Percentiles rank a stretch among this genome's conserved stretches.
These are phyloP conservation scores for Seladonia tumulorum DNA, from an alignment of 2,888 invertebrate species.

Conservation along the genomic window DNA sequence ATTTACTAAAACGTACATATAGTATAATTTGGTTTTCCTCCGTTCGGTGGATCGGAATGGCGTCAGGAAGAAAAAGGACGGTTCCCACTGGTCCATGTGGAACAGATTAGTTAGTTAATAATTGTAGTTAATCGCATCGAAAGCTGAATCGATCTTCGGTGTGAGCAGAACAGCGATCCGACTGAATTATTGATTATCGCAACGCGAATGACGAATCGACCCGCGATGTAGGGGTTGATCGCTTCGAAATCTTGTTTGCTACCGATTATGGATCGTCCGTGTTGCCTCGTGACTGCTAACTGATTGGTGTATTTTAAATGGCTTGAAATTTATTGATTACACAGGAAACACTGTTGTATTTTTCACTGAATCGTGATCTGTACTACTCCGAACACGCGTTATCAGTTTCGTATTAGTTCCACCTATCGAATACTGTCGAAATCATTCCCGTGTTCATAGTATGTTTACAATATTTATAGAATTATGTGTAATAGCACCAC, in stretches of 20 bases:
- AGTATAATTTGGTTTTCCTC: neutral
- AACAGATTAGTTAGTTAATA: conserved; percentile 31
- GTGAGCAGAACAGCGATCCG: conserved; percentile 27
- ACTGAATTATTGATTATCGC: conserved; percentile 57
- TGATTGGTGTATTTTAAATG: conserved; percentile 21
- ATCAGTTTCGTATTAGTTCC: neutral
- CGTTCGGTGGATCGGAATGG: neutral
- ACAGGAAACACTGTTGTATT: neutral
- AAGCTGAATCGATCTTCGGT: conserved; percentile 37
- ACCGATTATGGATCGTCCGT: conserved; percentile 37
- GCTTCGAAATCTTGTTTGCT: conserved; percentile 29
- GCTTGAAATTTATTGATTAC: neutral
- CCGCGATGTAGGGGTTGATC: conserved; percentile 38
- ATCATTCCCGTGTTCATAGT: neutral
- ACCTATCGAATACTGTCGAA: neutral
- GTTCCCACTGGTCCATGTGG: neutral
- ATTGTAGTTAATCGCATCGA: conserved; percentile 17
- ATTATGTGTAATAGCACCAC: too few species aligned
- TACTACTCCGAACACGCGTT: neutral
- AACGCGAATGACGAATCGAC: conserved; percentile 44
- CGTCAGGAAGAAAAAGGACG: neutral
- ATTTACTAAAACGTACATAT: neutral
- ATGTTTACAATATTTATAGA: neutral
- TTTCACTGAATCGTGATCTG: neutral
- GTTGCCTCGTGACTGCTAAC: neutral